Evolutionary conservation across 1,140 invertebrate species (phyloP), one percentile per base, ranked within the genome.

Genomic region (Oedothorax gibbosus): DNA sequence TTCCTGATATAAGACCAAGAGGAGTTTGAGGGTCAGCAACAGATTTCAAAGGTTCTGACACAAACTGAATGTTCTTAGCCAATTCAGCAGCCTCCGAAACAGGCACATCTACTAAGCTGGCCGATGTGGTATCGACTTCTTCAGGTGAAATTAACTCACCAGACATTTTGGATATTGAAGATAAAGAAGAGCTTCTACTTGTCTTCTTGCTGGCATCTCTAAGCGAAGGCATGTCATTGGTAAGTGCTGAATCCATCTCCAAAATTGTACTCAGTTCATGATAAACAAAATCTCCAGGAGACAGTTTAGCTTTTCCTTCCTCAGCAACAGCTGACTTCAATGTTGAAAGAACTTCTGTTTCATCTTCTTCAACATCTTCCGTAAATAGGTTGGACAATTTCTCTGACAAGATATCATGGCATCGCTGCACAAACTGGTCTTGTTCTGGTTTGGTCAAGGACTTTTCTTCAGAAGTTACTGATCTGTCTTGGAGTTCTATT

Each of bases 251-350:
- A 64, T 85, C 83, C 49, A 78, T 78, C 18, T 85, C 83, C 21
- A 14, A 66, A 21, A 85, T 85, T 12, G 83, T 85, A 71, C 83
- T 85, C n/a, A 85, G 21, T 51, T 85, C 83, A 78, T 78, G 83
- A 54, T 71, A 85, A 53, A 69, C 65, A 75, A 60, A 50, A 14
- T 77, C 14, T 14, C 60, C 75, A 8, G 60, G 65, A n/a, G 11
- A 65, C 5, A 77, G 35, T 35, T 35, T 20, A 18, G 15, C 7
- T 18, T 5, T 51, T 65, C 69, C 50, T 8, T 15, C 15, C 9
- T 71, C 69, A 20, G 15, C 10, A 51, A n/a, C 50, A 20, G n/a
- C 7, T 51, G 60, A 65, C 21, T 12, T 57, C 5, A 64, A 14
- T n/a, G 9, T 50, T 7, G 62, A 54, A 14, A 15, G 7, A 54